These are phyloP conservation scores for Mellivora capensis DNA, from an alignment of 2,113 vertebrate genomes.

Conservation along the genomic window DNA sequence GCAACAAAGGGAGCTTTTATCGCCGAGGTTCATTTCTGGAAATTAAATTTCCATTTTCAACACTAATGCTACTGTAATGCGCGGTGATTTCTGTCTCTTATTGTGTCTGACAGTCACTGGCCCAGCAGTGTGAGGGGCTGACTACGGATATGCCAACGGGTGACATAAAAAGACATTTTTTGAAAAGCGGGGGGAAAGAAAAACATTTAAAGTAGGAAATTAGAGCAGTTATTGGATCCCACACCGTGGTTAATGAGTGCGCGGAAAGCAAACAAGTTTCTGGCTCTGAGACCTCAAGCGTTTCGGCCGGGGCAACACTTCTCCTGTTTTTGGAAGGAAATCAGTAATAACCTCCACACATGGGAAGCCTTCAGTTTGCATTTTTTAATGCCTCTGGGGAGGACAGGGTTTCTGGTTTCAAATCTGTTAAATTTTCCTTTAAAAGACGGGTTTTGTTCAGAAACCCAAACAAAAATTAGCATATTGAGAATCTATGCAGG, in stretches of 20 bases:
- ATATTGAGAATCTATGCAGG: conserved; percentile 81
- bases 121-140: conserved; percentile 78
- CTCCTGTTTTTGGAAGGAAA: conserved; percentile 85
- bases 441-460: conserved; percentile 84
- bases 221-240: conserved; percentile 84
- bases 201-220: conserved; percentile 87
- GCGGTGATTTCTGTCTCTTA: conserved; percentile 76
- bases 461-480: conserved; percentile 86
- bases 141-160: conserved; percentile 76
- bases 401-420: conserved; percentile 84
- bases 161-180: conserved; percentile 79
- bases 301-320: conserved; percentile 78
- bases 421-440: conserved; percentile 85
- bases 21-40: conserved; percentile 80
- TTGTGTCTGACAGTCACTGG: conserved; percentile 82
- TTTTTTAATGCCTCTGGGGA: conserved; percentile 84
- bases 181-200: conserved; percentile 83
- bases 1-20: conserved; percentile 84
- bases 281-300: conserved; percentile 78
- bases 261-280: conserved; percentile 83
- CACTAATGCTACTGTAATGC: conserved; percentile 82
- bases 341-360: conserved; percentile 81
- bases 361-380: conserved; percentile 84
- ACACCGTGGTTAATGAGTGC: conserved; percentile 84
- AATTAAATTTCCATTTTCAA: conserved; percentile 85